phyloP scores from a whole-genome alignment of 1,140 invertebrate species.

The Mesaphorura yosii region DNA sequence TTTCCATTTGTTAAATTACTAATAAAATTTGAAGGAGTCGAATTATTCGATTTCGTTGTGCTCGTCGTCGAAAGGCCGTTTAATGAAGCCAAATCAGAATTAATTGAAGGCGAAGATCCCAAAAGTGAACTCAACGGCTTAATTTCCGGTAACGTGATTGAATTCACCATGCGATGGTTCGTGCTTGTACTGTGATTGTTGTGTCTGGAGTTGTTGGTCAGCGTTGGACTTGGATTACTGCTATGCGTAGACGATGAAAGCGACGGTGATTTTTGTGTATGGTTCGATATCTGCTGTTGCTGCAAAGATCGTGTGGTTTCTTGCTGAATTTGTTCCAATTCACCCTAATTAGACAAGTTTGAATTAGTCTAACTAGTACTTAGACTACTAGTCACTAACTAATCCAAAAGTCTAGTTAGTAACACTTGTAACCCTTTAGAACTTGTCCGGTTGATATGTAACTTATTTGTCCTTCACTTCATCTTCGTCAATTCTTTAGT shows the following conservation, averaged over 20 bases:
- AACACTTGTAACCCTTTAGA: too few species aligned
- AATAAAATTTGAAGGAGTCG: constrained; percentile 26
- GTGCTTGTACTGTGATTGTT: constrained; percentile 4
- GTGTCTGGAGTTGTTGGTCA: too few species aligned
- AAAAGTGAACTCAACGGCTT: constrained; percentile 23
- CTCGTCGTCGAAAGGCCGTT: too few species aligned
- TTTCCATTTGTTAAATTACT: constrained; percentile 27
- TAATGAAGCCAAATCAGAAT: too few species aligned
- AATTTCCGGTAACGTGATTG: constrained; percentile 28
- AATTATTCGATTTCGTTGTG: too few species aligned
- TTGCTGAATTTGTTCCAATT: not conserved
- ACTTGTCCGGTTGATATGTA: too few species aligned
- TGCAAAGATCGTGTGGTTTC: not conserved
- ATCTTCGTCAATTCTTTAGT: too few species aligned
- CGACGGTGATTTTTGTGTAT: constrained; percentile 26
- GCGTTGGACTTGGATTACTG: constrained; percentile 25
- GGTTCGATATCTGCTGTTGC: constrained; percentile 9
- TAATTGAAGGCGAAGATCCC: not conserved
- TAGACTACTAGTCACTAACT: too few species aligned
- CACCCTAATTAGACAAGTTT: too few species aligned
- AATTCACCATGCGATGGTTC: constrained; percentile 25
- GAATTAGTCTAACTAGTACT: too few species aligned
- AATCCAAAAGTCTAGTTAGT: too few species aligned
- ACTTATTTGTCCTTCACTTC: too few species aligned
- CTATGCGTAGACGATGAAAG: constrained; percentile 20